Evolutionary conservation across 1,140 invertebrate genomes (phyloP), one percentile per base, ranked within the genome.

Genomic region (Dreissena polymorpha): DNA sequence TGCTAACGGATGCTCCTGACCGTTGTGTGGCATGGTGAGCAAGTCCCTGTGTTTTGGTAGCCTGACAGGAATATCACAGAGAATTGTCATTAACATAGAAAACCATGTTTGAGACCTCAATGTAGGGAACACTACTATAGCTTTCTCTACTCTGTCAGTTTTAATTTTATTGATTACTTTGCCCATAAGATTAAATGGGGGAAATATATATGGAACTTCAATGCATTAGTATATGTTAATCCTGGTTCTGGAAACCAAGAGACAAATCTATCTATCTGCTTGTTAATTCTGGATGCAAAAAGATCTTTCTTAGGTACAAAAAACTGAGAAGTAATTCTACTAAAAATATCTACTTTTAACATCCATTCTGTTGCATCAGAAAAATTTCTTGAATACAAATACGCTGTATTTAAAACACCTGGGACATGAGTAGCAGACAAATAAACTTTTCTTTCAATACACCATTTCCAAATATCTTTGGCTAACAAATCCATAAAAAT

Each of bases 401-500:
- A 74, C 5, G 83, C 83, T 18, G n/a, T 64, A 79, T 72, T 84
- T 23, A 27, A 25, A 39, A 21, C 27, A 6, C 83, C 83, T 49
- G 75, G 83, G 10, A 79, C 10, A 80, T 71, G 57, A 7, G 25
- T 29, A 49, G 75, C 82, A 50, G 67, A 76, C 14, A 84, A 39
- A 73, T 39, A 70, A 10, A 84, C 55, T 3, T 84, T 79, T 18
- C 60, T 73, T 21, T 53, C 25, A 16, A 85, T 53, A 75, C 70
- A 81, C 70, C 70, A 81, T 12, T 85, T 8, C 83, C 77, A 85
- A 25, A 81, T 75, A 21, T 85, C 23, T 81, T 63, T 69, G 16
- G 78, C 39, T 23, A 85, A 63, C 12, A 25, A 23, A 75, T 85
- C 70, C 29, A 64, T 39, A 10, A 5, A 10, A 21, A 55, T 39